Evolutionary conservation across 1,140 invertebrate species (phyloP), one percentile per base, ranked within the genome.

Genomic region (Rhopalosiphum padi): DNA sequence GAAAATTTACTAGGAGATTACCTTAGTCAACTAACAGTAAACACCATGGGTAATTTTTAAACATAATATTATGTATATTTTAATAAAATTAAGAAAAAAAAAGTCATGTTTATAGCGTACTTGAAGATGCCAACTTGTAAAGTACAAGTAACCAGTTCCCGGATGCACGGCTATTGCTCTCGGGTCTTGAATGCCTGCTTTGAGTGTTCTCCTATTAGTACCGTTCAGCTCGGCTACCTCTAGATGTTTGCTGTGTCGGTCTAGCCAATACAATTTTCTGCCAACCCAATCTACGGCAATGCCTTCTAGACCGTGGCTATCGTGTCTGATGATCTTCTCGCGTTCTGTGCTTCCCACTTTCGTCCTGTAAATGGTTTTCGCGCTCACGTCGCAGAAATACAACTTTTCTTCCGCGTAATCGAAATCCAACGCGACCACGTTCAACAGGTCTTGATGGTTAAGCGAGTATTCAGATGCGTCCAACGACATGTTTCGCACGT

Each of bases 251-350:
- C 98, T 98, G 95, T 99, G 98, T 90, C 98, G 96, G 95, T 99
- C 99, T n/a, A 99, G 95, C 98, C 99, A 99, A 95, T 99, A 99
- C 0, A 99, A 95, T 95, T 99, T 99, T 90, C 98, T 96, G 15
- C 97, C 98, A 48, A 99, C 96, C 99, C 99, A 99, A 95, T 99
- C 99, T 11, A 99, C 96, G 0, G 98, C 97, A 35, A 99, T 97
- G n/a, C 99, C 99, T 96, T 99, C 99, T 30, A 99, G 96, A 23
- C 98, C 98, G 94, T 99, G 97, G 37, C 98, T 98, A 94, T 99
- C 98, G 94, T 99, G 98, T 88, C 98, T 96, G 23, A 99, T 97
- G 0, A 99, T 97, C 0, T 98, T 96, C 95, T 99, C 98, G 94
- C 97, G 97, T 5, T 96, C 95, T 9, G 95, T 95, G 37, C 90